These are phyloP conservation scores for Zaprionus bogoriensis DNA, from an alignment of 2,888 invertebrate genomes.

Conservation along the genomic window DNA sequence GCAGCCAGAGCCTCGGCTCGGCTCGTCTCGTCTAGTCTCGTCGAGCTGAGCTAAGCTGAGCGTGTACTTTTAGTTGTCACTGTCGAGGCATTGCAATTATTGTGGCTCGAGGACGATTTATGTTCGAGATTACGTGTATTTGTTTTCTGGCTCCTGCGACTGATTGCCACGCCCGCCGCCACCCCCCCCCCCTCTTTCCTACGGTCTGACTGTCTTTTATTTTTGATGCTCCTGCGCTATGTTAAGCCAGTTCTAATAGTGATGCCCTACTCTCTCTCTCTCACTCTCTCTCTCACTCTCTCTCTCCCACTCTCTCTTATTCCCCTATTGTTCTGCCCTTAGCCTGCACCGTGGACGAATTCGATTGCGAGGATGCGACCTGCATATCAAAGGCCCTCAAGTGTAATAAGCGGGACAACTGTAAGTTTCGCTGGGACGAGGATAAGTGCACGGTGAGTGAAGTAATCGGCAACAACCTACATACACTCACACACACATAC, in stretches of 20 bases:
- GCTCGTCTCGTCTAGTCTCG: too few species aligned
- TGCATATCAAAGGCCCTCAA: conserved; percentile 88
- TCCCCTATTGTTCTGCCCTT: too few species aligned
- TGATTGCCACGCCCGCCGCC: not conserved
- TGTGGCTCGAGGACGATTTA: conserved; percentile 63
- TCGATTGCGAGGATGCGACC: conserved; percentile 93
- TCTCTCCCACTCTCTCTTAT: not conserved
- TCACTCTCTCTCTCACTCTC: not conserved
- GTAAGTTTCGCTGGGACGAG: conserved; percentile 92
- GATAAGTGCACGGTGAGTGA: conserved; percentile 84
- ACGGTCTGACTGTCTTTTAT: conserved; percentile 2
- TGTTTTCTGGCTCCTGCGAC: conserved; percentile 21
- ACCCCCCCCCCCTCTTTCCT: not conserved
- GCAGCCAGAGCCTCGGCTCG: not conserved
- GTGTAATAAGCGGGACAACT: conserved; percentile 91
- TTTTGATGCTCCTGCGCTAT: not conserved
- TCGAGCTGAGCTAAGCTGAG: not conserved
- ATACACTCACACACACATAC: not conserved
- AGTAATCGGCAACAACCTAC: not conserved
- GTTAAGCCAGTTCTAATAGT: not conserved
- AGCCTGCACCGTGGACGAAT: conserved; percentile 85
- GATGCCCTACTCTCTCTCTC: not conserved
- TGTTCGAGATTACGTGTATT: conserved; percentile 56
- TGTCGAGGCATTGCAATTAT: conserved; percentile 55
- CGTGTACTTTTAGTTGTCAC: conserved; percentile 30